phyloP scores from a whole-genome alignment of 2,113 vertebrate genomes.

The Budorcas taxicolor region DNA sequence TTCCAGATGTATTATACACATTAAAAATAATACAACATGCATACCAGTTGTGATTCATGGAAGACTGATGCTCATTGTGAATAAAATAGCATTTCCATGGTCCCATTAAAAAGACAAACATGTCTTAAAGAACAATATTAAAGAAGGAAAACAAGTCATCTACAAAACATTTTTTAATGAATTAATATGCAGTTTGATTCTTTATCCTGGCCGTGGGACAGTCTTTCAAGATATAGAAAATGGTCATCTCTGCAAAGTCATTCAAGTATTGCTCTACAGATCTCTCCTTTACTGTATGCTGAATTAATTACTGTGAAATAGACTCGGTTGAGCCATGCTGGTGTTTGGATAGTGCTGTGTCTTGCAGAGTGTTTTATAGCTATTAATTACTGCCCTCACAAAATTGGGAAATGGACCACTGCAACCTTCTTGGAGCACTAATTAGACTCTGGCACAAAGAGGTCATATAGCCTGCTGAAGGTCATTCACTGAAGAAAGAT shows the following conservation, averaged over 20 bases:
- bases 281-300: neutral
- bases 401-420: neutral
- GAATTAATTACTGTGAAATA: slow-evolving; percentile 53
- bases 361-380: slow-evolving; percentile 8
- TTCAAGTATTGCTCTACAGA: neutral
- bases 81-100: neutral
- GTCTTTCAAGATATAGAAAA: neutral
- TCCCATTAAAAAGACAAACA: neutral
- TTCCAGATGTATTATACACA: neutral
- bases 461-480: neutral
- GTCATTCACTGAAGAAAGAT: neutral
- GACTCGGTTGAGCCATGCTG: neutral
- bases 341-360: neutral
- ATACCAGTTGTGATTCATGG: neutral
- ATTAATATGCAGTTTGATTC: neutral
- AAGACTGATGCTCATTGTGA: neutral
- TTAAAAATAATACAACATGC: neutral
- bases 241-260: neutral
- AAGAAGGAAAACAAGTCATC: neutral
- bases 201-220: neutral
- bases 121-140: neutral
- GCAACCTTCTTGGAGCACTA: neutral
- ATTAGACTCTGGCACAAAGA: slow-evolving; percentile 11
- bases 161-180: neutral
- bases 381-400: slow-evolving; percentile 28